phyloP scores from a whole-genome alignment of 2,113 vertebrate species.

The Engystomops pustulosus region DNA sequence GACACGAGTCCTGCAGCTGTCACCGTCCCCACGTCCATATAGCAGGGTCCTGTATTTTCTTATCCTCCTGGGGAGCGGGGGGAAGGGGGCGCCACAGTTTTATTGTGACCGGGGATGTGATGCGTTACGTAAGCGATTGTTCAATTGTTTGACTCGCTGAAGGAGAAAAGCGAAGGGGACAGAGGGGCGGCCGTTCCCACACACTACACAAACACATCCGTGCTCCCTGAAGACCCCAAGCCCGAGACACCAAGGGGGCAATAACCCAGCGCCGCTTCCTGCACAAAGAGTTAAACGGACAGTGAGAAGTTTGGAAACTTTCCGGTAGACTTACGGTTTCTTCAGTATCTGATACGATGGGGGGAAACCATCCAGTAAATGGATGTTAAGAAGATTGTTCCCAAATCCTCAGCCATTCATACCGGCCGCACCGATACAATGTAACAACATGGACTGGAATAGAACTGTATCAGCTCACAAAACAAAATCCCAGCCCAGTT shows the following conservation, averaged over 20 bases:
- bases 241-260: no score
- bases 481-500: no score
- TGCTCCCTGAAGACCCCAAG: not conserved
- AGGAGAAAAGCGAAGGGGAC: not conserved
- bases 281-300: not conserved
- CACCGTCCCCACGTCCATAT: not conserved
- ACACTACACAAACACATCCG: not conserved
- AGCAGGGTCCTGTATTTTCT: not conserved
- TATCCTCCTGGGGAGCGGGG: slow-evolving; percentile 9
- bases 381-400: no score
- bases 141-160: slow-evolving; percentile 40
- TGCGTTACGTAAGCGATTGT: slow-evolving; percentile 32
- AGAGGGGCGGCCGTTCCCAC: not conserved
- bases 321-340: no score
- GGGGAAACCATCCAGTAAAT: no score
- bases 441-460: no score
- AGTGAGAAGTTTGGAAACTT: no score
- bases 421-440: no score
- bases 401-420: no score
- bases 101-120: not conserved
- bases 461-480: no score
- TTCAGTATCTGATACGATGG: no score
- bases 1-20: not conserved
- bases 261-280: not conserved
- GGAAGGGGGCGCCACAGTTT: not conserved